A percentile compares a stretch with the other conserved stretches of the same genome.
Evolutionary conservation across 2,113 vertebrate species (phyloP).

Genomic region (Condylura cristata): DNA sequence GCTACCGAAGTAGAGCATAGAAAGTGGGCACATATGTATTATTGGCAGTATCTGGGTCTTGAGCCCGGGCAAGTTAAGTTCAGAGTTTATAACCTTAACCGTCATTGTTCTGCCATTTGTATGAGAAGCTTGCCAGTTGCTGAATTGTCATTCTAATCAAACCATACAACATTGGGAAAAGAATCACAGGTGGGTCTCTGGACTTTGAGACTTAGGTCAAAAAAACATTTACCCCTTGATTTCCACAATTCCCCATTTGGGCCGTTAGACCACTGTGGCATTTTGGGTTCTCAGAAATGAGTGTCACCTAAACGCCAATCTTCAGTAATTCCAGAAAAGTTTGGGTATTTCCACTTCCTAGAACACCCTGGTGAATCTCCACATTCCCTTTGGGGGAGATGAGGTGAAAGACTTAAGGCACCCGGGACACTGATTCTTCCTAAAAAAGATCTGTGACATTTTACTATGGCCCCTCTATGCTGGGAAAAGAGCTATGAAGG

Average conservation of each 20-base stretch:
- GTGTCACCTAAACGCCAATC: neutral
- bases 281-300: constrained; percentile 37
- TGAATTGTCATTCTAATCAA: neutral
- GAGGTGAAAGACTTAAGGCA: constrained; percentile 2
- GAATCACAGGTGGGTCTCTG: neutral
- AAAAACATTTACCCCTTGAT: neutral
- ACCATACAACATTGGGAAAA: neutral
- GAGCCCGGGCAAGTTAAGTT: neutral
- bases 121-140: neutral
- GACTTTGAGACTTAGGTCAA: neutral
- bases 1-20: neutral
- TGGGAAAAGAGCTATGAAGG: neutral
- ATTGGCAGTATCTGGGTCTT: no score
- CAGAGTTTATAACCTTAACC: neutral
- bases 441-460: neutral
- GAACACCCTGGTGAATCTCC: neutral
- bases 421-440: neutral
- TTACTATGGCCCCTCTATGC: neutral
- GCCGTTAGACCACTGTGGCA: neutral
- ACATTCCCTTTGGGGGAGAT: neutral
- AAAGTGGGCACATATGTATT: neutral
- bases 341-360: constrained; percentile 41
- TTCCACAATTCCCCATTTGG: neutral
- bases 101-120: neutral
- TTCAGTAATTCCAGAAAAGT: constrained; percentile 24